Conservation (phyloP, 2,113 vertebrate species). For the Tonatia bakeri region DNA sequence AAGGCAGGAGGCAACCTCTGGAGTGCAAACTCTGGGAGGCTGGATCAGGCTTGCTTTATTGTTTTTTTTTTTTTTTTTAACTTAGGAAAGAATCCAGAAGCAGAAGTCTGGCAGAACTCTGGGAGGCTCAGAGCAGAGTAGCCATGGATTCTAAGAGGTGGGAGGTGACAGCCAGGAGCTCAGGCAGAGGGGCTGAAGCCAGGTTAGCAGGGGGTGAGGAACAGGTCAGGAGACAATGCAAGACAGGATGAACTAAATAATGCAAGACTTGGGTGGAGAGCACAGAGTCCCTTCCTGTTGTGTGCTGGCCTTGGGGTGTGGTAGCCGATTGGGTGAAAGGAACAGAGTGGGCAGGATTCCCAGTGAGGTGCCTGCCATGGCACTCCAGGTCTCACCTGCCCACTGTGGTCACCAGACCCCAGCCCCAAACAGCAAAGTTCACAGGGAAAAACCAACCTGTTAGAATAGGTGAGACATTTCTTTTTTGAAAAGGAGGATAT, state of each 20-base stretch:
- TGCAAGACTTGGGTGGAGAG: neutral
- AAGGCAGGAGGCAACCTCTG: neutral
- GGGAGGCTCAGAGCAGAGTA: neutral
- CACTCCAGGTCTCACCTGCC: neutral
- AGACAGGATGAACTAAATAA: neutral
- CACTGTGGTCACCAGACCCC: neutral
- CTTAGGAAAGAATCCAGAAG: neutral
- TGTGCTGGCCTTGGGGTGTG: neutral
- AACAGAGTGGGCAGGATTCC: neutral
- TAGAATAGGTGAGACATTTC: neutral
- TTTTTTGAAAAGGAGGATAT: neutral
- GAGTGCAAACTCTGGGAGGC: neutral
- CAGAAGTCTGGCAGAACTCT: neutral
- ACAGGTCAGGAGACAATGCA: neutral
- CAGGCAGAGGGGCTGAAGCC: neutral
- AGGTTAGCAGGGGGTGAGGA: neutral
- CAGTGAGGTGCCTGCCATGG: rapidly evolving
- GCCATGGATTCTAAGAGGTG: neutral
- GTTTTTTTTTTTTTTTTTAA: neutral
- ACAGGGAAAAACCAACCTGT: neutral
- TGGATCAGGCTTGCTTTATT: neutral
- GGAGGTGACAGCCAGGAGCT: neutral
- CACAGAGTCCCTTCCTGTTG: neutral
- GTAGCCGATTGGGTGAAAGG: neutral
- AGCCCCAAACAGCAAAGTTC: neutral